Evolutionary conservation across 2,113 vertebrate species (phyloP), one percentile per base, ranked within the genome.

Genomic region (Sterna hirundo): DNA sequence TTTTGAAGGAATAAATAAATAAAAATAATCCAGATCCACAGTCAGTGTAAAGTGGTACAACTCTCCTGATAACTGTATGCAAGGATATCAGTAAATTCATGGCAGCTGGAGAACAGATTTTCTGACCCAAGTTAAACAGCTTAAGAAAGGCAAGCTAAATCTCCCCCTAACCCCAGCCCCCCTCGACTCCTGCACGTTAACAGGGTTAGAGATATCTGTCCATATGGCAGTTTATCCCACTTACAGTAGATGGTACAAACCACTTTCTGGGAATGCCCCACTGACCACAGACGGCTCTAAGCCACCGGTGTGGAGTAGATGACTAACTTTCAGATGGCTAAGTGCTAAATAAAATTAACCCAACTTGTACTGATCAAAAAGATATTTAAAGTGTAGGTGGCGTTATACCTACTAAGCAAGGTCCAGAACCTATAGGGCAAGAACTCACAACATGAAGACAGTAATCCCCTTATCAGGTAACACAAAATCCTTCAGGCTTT

Each of bases 401-500:
- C 60, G 5, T 22, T 86, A 46, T 6, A 46, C 2, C 26, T 55
- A 21, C 52, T 42, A 46, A 65, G 20, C 8, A 51, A 86, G 82
- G 19, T 32, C 58, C 44, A 80, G 69, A 64, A 84, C 38, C 69
- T 20, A 40, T 4, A 79, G 72, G 49, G 42, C 36, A 76, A 84
- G 60, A 21, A 60, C 40, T 79, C 32, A 71, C 27, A 65, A 52
- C 6, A 20, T 5, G 11, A 88, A 74, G 66, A 25, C 3, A 42
- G 20, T 44, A 61, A 79, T 26, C n/a, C 52, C 34, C 19, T 85
- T 38, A 94, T 79, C 54, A 55, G 52, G 14, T 71, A 72, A 72
- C 21, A 84, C 9, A 52, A 49, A 92, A 57, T 76, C 46, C n/a
- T 88, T 91, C 61, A 61, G 25, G 36, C 27, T 83, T 96, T 94